Evolutionary conservation across 2,113 vertebrate species (phyloP).

Genomic region (Maccullochella peelii): DNA sequence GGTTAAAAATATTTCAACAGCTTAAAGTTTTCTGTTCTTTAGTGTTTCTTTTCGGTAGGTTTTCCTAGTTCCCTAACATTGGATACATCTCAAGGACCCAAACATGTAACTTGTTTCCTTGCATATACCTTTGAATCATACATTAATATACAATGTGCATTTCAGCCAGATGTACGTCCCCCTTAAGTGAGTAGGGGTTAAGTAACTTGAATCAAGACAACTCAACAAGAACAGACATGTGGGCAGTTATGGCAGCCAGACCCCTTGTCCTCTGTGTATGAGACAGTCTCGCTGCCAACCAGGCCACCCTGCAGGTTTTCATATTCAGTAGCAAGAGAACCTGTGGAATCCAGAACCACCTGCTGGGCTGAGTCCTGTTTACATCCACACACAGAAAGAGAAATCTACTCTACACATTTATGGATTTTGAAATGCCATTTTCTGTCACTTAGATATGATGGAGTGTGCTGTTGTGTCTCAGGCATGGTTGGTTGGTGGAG

Average conservation of each 20-base stretch:
- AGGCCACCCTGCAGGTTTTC: slow-evolving; percentile 48
- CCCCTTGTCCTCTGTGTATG: background rate
- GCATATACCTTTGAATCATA: background rate
- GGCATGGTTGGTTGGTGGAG: slow-evolving; percentile 47
- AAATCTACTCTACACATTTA: slow-evolving; percentile 55
- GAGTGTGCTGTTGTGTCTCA: slow-evolving; percentile 53
- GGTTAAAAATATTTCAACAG: background rate
- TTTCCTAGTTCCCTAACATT: background rate
- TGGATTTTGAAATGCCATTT: slow-evolving; percentile 58
- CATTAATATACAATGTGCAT: background rate
- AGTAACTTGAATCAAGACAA: background rate
- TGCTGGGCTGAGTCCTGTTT: slow-evolving; percentile 51
- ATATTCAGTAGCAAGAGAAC: slow-evolving; percentile 23
- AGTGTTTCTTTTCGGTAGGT: background rate
- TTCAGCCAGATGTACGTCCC: background rate
- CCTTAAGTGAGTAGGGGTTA: background rate
- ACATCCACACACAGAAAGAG: slow-evolving; percentile 35
- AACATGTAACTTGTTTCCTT: background rate
- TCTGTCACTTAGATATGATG: slow-evolving; percentile 63
- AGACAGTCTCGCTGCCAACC: background rate
- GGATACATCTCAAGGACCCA: background rate
- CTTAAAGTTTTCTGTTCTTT: background rate
- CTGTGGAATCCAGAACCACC: slow-evolving; percentile 50
- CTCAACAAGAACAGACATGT: slow-evolving; percentile 23
- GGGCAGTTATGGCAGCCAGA: background rate